phyloP scores from a whole-genome alignment of 2,797 vertebrate species.

The Sebastiscus tertius region DNA sequence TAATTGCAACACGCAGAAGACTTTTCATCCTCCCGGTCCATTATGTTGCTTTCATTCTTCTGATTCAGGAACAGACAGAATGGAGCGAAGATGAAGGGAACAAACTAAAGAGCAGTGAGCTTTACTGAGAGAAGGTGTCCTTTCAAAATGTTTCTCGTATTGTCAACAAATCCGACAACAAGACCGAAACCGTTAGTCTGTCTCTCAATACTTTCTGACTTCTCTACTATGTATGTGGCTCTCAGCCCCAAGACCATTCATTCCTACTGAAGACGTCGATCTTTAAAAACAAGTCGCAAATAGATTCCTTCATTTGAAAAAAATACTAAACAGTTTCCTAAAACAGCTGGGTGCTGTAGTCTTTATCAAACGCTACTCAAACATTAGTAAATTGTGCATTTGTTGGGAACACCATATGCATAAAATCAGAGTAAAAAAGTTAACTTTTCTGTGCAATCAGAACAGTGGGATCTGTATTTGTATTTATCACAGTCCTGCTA shows the following conservation, averaged over 20 bases:
- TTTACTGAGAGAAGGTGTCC: neutral
- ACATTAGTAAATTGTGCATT: neutral
- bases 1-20: neutral
- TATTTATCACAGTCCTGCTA: neutral
- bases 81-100: neutral
- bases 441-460: neutral
- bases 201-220: neutral
- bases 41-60: constrained; percentile 3
- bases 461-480: neutral
- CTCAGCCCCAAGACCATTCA: neutral
- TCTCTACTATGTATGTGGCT: neutral
- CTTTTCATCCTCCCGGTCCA: neutral
- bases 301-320: too few species aligned
- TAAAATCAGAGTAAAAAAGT: too few species aligned
- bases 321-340: too few species aligned
- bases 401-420: too few species aligned
- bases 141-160: neutral
- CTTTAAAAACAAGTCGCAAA: too few species aligned
- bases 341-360: too few species aligned
- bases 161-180: neutral
- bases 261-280: neutral
- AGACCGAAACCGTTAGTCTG: neutral
- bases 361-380: neutral
- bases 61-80: neutral
- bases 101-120: neutral